These are phyloP conservation scores for Selene dorsalis DNA, from an alignment of 2,797 vertebrate genomes.

Conservation along the genomic window DNA sequence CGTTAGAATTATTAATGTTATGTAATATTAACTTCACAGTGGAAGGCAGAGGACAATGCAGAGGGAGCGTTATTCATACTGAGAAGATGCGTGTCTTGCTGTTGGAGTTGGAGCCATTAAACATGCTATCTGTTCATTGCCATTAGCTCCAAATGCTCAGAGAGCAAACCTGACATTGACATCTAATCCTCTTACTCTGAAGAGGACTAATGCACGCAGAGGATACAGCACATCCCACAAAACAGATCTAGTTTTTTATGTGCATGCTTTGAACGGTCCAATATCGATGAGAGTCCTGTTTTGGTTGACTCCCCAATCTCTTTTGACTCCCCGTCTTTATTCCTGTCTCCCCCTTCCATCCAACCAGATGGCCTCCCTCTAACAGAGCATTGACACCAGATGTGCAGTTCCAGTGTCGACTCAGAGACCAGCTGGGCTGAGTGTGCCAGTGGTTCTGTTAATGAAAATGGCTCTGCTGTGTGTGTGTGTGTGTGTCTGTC, in stretches of 20 bases:
- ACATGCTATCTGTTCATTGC: constrained; percentile 77
- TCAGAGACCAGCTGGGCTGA: constrained; percentile 85
- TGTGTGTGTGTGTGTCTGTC: constrained; percentile 33
- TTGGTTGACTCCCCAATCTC: constrained; percentile 50
- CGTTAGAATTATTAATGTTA: constrained; percentile 75
- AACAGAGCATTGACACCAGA: constrained; percentile 85
- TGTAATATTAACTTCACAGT: constrained; percentile 62
- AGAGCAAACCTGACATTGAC: constrained; percentile 76
- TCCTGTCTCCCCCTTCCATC: constrained; percentile 54
- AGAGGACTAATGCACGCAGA: constrained; percentile 72
- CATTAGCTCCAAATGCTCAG: constrained; percentile 73
- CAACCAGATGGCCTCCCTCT: constrained; percentile 83
- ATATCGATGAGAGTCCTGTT: constrained; percentile 54
- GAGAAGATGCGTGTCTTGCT: constrained; percentile 60
- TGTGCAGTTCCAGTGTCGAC: constrained; percentile 84
- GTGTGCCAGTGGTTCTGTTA: constrained; percentile 85
- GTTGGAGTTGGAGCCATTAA: constrained; percentile 69
- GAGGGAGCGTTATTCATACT: constrained; percentile 66
- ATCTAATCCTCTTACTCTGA: constrained; percentile 79
- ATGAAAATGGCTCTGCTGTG: constrained; percentile 81
- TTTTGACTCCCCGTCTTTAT: constrained; percentile 58
- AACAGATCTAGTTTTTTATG: constrained; percentile 62
- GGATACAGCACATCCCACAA: constrained; percentile 50
- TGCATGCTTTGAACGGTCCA: constrained; percentile 30
- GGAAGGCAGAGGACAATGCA: constrained; percentile 55